Conservation (phyloP, 2,113 vertebrate species). For the Pao palembangensis region DNA sequence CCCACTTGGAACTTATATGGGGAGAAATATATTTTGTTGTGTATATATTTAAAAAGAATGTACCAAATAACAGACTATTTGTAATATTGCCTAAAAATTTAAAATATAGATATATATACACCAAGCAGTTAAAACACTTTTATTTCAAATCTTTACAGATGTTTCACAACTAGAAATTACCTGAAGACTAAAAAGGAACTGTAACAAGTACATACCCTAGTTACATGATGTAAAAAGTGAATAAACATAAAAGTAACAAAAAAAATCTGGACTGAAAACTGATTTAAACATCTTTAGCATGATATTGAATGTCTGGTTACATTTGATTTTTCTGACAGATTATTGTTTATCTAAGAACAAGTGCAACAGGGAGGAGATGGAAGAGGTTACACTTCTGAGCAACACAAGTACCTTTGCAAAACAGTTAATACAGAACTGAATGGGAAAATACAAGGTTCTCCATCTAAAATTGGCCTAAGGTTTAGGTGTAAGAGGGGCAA, state of each 20-base stretch:
- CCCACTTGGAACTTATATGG: too few species aligned
- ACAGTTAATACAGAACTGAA: slow-evolving; percentile 38
- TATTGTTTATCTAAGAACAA: slow-evolving; percentile 46
- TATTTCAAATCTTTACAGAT: slow-evolving; percentile 77
- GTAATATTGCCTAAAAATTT: too few species aligned
- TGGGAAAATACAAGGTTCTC: slow-evolving; percentile 32
- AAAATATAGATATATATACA: background rate
- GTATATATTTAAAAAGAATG: too few species aligned
- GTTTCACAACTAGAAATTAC: slow-evolving; percentile 74
- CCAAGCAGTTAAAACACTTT: slow-evolving; percentile 65
- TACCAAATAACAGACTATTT: too few species aligned
- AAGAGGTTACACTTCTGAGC: slow-evolving; percentile 52
- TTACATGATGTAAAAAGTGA: slow-evolving; percentile 70
- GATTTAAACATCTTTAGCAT: slow-evolving; percentile 63
- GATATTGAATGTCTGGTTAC: slow-evolving; percentile 48
- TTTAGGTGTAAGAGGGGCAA: slow-evolving; percentile 41
- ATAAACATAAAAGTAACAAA: slow-evolving; percentile 59
- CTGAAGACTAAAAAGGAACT: slow-evolving; percentile 70
- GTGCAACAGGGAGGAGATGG: slow-evolving; percentile 55
- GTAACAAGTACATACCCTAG: slow-evolving; percentile 68
- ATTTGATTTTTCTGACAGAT: slow-evolving; percentile 38
- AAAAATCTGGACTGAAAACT: slow-evolving; percentile 42
- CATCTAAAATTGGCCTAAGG: slow-evolving; percentile 44
- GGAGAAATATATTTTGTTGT: too few species aligned
- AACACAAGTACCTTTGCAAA: slow-evolving; percentile 65